These are phyloP conservation scores for Erethizon dorsatum DNA, from an alignment of 2,797 vertebrate species.

Conservation along the genomic window DNA sequence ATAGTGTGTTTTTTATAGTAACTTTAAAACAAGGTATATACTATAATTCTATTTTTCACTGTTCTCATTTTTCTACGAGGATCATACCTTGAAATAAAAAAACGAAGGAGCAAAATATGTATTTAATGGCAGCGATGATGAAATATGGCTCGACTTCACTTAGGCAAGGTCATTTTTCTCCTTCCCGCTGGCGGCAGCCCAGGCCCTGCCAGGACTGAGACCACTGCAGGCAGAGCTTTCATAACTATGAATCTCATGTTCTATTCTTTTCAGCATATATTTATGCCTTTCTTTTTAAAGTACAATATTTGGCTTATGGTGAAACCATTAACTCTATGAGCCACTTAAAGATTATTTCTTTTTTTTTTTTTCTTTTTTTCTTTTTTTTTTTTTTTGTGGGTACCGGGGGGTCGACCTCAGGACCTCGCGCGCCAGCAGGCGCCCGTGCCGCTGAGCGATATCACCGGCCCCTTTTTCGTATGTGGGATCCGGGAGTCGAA, in stretches of 20 bases:
- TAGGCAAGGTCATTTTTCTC: slow-evolving; percentile 40
- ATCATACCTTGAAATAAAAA: slow-evolving; percentile 68
- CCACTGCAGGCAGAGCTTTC: neutral
- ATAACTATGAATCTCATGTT: neutral
- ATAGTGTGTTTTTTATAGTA: slow-evolving; percentile 48
- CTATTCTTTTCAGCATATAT: neutral
- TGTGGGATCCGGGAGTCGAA: no score
- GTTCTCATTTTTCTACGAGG: slow-evolving; percentile 52
- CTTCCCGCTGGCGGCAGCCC: neutral
- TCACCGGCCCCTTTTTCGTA: no score
- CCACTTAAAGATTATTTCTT: slow-evolving; percentile 16
- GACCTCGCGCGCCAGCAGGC: no score
- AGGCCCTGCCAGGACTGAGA: neutral
- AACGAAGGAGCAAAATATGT: neutral
- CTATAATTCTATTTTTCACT: slow-evolving; percentile 48
- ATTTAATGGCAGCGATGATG: neutral
- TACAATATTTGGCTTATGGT: neutral
- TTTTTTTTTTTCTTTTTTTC: slow-evolving; percentile 48
- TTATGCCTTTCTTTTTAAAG: slow-evolving; percentile 35
- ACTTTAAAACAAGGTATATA: slow-evolving; percentile 44
- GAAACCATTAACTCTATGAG: slow-evolving; percentile 30
- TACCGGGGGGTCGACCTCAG: no score
- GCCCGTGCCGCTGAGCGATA: no score
- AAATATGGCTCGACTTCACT: slow-evolving; percentile 6
- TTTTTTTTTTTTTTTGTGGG: no score